A percentile compares a stretch with the other conserved stretches of the same genome.
phyloP scores from a whole-genome alignment of 2,797 vertebrate species.

The Sebastes minor region DNA sequence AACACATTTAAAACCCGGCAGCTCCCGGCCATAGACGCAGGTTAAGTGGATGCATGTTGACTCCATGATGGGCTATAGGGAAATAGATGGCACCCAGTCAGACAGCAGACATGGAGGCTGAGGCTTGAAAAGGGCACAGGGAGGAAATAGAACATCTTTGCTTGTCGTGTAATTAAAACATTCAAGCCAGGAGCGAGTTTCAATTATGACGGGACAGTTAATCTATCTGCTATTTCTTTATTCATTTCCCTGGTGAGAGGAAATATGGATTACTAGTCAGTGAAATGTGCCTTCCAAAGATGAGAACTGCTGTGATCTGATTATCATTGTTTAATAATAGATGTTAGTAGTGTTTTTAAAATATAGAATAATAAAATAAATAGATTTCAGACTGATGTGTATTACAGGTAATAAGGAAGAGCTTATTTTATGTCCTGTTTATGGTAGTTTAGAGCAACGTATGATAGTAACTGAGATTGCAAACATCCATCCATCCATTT shows the following conservation, averaged over 20 bases:
- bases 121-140: constrained; percentile 44
- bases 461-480: not conserved
- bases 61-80: constrained; percentile 43
- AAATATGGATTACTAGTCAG: constrained; percentile 43
- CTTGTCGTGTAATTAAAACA: constrained; percentile 68
- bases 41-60: constrained; percentile 69
- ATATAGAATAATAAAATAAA: not conserved
- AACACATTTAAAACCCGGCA: constrained; percentile 48
- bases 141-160: constrained; percentile 57
- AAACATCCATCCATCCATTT: not conserved
- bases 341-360: not conserved
- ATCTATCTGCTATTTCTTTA: constrained; percentile 58
- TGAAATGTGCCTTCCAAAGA: constrained; percentile 21
- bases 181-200: constrained; percentile 52
- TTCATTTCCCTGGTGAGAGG: constrained; percentile 53
- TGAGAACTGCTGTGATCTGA: constrained; percentile 21
- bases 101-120: constrained; percentile 5
- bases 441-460: not conserved
- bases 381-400: not conserved
- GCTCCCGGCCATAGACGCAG: constrained; percentile 32
- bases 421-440: not conserved
- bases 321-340: constrained; percentile 32
- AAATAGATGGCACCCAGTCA: constrained; percentile 56
- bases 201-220: constrained; percentile 61
- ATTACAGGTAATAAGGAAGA: constrained; percentile 1